Evolutionary conservation across 2,113 vertebrate genomes (phyloP).

Genomic region (Candoia aspera): DNA sequence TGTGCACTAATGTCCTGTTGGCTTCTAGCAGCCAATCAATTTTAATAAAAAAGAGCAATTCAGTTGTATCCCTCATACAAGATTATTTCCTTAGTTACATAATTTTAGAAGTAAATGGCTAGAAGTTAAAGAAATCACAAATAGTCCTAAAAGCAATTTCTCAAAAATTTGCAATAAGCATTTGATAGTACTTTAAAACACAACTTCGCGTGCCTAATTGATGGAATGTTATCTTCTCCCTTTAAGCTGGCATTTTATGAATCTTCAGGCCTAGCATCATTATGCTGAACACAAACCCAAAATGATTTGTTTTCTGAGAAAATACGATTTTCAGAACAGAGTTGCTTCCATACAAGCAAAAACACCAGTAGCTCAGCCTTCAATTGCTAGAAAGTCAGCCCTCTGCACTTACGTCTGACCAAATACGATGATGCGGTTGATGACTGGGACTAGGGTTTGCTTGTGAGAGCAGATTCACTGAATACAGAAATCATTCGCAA

Average conservation of each 20-base stretch:
- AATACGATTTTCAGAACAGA: neutral
- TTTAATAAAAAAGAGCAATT: neutral
- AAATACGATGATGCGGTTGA: neutral
- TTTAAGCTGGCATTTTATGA: neutral
- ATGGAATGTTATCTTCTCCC: neutral
- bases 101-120: neutral
- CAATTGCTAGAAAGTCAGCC: neutral
- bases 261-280: too few species aligned
- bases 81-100: neutral
- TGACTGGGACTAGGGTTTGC: neutral
- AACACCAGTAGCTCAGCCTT: neutral
- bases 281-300: neutral
- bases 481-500: neutral
- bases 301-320: neutral
- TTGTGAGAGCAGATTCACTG: neutral
- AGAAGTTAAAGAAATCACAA: neutral
- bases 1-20: neutral
- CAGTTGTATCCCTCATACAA: neutral
- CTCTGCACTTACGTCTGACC: neutral
- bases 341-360: neutral
- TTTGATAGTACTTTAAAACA: neutral
- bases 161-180: neutral
- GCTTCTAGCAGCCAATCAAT: neutral
- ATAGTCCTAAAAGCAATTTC: neutral
- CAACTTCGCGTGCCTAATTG: neutral